phyloP scores from a whole-genome alignment of 2,888 invertebrate species.

The Drosophila nigritarsus region DNA sequence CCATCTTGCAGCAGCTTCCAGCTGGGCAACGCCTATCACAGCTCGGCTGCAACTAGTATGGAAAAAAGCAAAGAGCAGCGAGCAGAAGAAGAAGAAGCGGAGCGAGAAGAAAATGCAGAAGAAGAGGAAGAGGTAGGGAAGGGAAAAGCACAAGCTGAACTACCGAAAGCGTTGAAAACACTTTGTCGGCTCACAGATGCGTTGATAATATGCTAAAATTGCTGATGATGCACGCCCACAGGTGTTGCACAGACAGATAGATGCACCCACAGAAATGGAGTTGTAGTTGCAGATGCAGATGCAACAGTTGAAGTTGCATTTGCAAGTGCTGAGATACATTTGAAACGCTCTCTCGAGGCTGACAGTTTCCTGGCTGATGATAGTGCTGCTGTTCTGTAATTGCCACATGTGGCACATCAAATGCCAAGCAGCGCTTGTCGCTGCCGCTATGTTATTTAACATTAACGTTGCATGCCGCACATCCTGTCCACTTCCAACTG shows the following conservation, averaged over 20 bases:
- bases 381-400: slow-evolving; percentile 43
- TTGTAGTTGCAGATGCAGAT: slow-evolving; percentile 31
- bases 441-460: slow-evolving; percentile 8
- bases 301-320: slow-evolving; percentile 34
- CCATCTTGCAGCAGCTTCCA: slow-evolving; percentile 47
- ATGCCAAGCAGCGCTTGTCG: slow-evolving; percentile 27
- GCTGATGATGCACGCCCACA: slow-evolving; percentile 79
- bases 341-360: slow-evolving; percentile 42
- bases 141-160: slow-evolving; percentile 27
- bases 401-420: slow-evolving; percentile 62
- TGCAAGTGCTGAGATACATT: slow-evolving; percentile 55
- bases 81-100: background rate
- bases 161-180: slow-evolving; percentile 83
- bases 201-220: slow-evolving; percentile 81
- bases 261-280: slow-evolving; percentile 23
- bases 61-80: background rate
- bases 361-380: slow-evolving; percentile 59
- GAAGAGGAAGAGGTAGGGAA: background rate
- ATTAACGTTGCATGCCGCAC: slow-evolving; percentile 22
- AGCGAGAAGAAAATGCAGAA: background rate
- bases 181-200: slow-evolving; percentile 83
- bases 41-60: slow-evolving; percentile 35
- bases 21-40: slow-evolving; percentile 73
- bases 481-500: slow-evolving; percentile 55
- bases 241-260: slow-evolving; percentile 47